phyloP scores from a whole-genome alignment of 2,888 invertebrate species.

The Trachelus troglodyta region DNA sequence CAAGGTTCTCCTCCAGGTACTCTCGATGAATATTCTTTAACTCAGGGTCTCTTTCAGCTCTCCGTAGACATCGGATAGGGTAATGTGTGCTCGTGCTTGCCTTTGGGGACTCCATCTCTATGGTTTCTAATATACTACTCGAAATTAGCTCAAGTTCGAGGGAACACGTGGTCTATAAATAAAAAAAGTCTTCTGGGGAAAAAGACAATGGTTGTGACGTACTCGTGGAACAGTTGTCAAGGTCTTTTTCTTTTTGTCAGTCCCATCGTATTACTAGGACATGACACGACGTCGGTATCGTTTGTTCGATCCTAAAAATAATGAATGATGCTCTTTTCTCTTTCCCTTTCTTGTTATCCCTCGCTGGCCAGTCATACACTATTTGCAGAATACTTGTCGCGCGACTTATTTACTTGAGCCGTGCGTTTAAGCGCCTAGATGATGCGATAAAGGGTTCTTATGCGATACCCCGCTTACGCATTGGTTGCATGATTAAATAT shows the following conservation, averaged over 20 bases:
- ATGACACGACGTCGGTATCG: background rate
- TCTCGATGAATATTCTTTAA: background rate
- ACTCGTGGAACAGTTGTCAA: background rate
- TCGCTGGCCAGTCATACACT: background rate
- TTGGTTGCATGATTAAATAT: background rate
- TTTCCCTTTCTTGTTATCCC: background rate
- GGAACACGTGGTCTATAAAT: background rate
- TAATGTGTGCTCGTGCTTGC: background rate
- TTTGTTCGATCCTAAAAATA: background rate
- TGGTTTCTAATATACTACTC: background rate
- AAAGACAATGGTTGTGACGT: background rate
- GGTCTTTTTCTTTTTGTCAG: background rate
- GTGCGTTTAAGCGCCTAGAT: background rate
- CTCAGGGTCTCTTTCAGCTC: background rate
- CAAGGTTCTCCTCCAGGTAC: background rate
- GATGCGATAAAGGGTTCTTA: background rate
- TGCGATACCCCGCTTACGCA: background rate
- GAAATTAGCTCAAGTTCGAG: background rate
- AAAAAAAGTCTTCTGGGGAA: background rate
- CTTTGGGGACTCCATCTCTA: background rate
- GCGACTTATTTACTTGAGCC: background rate
- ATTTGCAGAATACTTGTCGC: background rate
- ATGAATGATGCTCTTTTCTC: background rate
- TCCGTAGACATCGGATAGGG: background rate
- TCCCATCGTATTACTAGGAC: background rate